Evolutionary conservation across 1,140 invertebrate species (phyloP).

Genomic region (Leptinotarsa lineolata): DNA sequence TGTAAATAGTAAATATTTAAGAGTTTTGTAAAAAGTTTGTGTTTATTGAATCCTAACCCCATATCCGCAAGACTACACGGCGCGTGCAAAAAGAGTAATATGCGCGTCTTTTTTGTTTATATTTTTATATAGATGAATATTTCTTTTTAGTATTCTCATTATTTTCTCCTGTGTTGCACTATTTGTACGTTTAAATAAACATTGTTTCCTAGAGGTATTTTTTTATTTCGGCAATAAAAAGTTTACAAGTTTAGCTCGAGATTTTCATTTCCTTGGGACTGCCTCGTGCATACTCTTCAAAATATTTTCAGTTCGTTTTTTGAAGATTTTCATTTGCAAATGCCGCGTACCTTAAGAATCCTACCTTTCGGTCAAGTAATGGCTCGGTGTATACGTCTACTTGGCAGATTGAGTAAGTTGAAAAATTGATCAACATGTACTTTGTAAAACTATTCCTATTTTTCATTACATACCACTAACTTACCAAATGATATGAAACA

Average conservation of each 20-base stretch:
- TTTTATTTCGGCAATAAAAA: slow-evolving; percentile 29
- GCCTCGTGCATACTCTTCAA: too few relatives aligned
- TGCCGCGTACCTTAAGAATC: too few relatives aligned
- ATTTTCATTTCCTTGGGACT: neutral
- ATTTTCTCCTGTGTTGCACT: slow-evolving; percentile 27
- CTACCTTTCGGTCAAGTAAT: too few relatives aligned
- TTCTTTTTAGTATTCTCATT: neutral
- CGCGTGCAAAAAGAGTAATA: too few relatives aligned
- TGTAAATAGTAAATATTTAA: slow-evolving; percentile 26
- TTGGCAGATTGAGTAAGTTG: too few relatives aligned
- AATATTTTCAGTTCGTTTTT: too few relatives aligned
- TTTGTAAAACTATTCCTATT: too few relatives aligned
- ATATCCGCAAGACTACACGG: too few relatives aligned
- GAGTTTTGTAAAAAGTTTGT: slow-evolving; percentile 24
- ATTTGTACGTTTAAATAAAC: slow-evolving; percentile 29
- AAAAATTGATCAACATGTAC: neutral
- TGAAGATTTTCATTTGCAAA: too few relatives aligned
- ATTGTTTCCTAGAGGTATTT: slow-evolving; percentile 24
- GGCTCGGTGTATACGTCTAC: too few relatives aligned
- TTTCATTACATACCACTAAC: too few relatives aligned
- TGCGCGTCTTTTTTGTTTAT: slow-evolving; percentile 13
- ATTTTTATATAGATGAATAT: slow-evolving; percentile 19
- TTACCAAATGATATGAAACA: too few relatives aligned
- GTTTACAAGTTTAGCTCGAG: neutral
- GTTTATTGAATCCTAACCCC: slow-evolving; percentile 6